Conservation (phyloP, 2,797 vertebrate genomes). For the Trachurus trachurus region DNA sequence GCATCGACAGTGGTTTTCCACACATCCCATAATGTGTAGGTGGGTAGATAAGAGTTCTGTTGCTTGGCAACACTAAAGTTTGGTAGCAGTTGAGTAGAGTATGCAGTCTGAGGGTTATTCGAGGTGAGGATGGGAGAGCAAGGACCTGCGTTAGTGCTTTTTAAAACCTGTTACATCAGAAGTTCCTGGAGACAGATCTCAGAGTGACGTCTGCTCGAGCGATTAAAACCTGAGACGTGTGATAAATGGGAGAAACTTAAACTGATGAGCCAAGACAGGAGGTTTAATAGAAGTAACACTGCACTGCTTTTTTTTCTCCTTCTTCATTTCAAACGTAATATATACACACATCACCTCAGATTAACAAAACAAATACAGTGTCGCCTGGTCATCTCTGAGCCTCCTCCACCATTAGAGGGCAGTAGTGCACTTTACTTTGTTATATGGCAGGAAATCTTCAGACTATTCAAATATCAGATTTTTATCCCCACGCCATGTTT, state of each 20-base stretch:
- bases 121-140: conserved; percentile 47
- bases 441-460: not conserved
- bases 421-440: conserved; percentile 54
- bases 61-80: conserved; percentile 80
- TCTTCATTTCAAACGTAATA: not conserved
- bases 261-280: not conserved
- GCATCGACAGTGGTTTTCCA: conserved; percentile 56
- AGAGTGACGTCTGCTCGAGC: not conserved
- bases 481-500: conserved; percentile 23
- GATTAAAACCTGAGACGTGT: not conserved
- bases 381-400: not conserved
- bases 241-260: not conserved
- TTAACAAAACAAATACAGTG: not conserved
- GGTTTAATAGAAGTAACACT: not conserved
- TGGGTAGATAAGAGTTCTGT: conserved; percentile 72
- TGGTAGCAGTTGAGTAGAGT: conserved; percentile 51
- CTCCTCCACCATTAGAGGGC: conserved; percentile 69
- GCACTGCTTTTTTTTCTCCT: not conserved
- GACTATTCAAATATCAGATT: not conserved
- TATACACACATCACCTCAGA: not conserved
- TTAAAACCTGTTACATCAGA: not conserved
- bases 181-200: not conserved
- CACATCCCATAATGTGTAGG: conserved; percentile 81
- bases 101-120: conserved; percentile 54
- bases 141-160: conserved; percentile 31